phyloP scores from a whole-genome alignment of 2,797 vertebrate genomes.

The Erpetoichthys calabaricus region DNA sequence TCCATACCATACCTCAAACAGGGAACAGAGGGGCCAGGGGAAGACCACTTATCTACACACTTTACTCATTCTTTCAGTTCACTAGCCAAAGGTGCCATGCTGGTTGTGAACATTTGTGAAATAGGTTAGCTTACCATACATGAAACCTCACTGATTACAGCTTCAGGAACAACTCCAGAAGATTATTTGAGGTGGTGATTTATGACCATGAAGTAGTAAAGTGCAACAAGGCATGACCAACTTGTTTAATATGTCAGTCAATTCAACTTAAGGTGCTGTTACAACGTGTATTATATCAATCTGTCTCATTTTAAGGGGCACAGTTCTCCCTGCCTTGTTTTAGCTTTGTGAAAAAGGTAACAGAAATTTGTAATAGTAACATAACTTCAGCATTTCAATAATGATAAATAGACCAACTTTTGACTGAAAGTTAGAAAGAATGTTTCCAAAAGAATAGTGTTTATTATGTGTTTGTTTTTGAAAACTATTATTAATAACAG shows the following conservation, averaged over 20 bases:
- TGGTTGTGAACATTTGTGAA: conserved; percentile 42
- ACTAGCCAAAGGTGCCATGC: conserved; percentile 36
- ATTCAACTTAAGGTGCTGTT: conserved; percentile 12
- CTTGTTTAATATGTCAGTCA: conserved; percentile 14
- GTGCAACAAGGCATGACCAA: conserved; percentile 17
- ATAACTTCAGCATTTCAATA: no score
- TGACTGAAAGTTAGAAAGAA: no score
- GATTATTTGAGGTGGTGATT: conserved; percentile 17
- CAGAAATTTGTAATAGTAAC: no score
- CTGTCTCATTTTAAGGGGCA: no score
- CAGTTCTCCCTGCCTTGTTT: no score
- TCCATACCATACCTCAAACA: conserved; percentile 53
- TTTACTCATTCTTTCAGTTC: conserved; percentile 41
- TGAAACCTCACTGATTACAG: conserved; percentile 9
- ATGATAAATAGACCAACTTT: no score
- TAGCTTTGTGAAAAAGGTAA: no score
- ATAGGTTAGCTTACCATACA: conserved; percentile 32
- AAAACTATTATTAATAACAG: no score
- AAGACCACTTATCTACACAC: conserved; percentile 54
- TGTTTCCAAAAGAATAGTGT: no score
- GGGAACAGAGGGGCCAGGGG: conserved; percentile 39
- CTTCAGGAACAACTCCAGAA: conserved; percentile 10
- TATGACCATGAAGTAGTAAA: conserved; percentile 1
- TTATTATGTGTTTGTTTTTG: no score
- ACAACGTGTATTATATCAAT: conserved; percentile 4